phyloP scores from a whole-genome alignment of 1,140 invertebrate species.

The Dendrolimus punctatus region DNA sequence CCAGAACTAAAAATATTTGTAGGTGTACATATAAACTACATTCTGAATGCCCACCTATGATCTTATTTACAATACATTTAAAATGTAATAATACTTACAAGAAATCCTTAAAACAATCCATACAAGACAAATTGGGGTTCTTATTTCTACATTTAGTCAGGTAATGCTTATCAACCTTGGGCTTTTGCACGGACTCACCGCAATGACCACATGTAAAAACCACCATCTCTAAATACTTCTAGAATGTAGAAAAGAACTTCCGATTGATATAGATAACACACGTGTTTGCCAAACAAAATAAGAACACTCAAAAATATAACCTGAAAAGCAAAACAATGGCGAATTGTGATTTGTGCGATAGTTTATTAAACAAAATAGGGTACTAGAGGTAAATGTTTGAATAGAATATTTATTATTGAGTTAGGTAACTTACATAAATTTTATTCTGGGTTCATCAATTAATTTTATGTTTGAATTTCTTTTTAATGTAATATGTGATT shows the following conservation, averaged over 20 bases:
- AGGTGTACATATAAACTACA: too few relatives aligned
- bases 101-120: constrained; percentile 94
- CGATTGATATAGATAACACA: constrained; percentile 1
- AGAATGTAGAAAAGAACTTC: too few relatives aligned
- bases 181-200: constrained; percentile 91
- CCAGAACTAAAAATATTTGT: too few relatives aligned
- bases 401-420: too few relatives aligned
- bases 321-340: constrained; percentile 6
- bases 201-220: constrained; percentile 94
- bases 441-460: too few relatives aligned
- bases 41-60: too few relatives aligned
- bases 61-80: not conserved
- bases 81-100: constrained; percentile 70
- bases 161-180: constrained; percentile 94
- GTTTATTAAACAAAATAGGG: too few relatives aligned
- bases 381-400: too few relatives aligned
- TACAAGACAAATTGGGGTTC: constrained; percentile 80
- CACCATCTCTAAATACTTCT: constrained; percentile 77
- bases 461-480: too few relatives aligned
- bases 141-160: constrained; percentile 76
- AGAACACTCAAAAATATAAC: constrained; percentile 15
- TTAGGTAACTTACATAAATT: too few relatives aligned
- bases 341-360: too few relatives aligned
- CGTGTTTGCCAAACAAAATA: constrained; percentile 9
- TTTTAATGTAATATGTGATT: too few relatives aligned